phyloP scores from a whole-genome alignment of 2,797 vertebrate genomes.

The Chaetophractus vellerosus region DNA sequence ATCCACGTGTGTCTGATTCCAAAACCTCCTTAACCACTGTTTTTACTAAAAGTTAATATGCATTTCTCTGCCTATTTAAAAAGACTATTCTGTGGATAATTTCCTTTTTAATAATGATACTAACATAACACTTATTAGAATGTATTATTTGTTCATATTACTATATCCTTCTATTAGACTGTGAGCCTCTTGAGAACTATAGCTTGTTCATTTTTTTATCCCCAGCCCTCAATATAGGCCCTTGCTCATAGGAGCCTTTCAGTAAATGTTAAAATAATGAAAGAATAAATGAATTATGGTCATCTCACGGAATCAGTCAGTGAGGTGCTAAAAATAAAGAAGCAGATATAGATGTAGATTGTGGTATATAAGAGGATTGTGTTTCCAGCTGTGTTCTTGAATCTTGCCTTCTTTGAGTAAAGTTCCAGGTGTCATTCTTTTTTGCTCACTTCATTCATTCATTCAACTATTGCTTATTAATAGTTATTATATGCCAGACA shows the following conservation, averaged over 20 bases:
- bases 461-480: background rate
- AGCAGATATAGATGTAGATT: background rate
- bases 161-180: background rate
- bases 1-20: background rate
- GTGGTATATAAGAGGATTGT: background rate
- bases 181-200: background rate
- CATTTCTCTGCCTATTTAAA: constrained; percentile 44
- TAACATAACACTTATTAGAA: background rate
- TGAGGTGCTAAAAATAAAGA: background rate
- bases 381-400: background rate
- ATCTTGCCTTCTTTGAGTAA: constrained; percentile 36
- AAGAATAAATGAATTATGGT: background rate
- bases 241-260: background rate
- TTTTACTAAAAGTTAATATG: constrained; percentile 1
- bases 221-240: background rate
- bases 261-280: constrained; percentile 38
- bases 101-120: background rate
- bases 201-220: constrained; percentile 3
- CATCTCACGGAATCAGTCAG: background rate
- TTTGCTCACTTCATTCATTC: constrained; percentile 16
- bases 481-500: background rate
- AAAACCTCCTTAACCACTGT: background rate
- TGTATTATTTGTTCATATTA: constrained; percentile 17
- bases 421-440: background rate
- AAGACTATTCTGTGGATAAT: constrained; percentile 14